Base-by-base conservation (phyloP, 2,797 vertebrate genomes). In the Vespertilio murinus region DNA sequence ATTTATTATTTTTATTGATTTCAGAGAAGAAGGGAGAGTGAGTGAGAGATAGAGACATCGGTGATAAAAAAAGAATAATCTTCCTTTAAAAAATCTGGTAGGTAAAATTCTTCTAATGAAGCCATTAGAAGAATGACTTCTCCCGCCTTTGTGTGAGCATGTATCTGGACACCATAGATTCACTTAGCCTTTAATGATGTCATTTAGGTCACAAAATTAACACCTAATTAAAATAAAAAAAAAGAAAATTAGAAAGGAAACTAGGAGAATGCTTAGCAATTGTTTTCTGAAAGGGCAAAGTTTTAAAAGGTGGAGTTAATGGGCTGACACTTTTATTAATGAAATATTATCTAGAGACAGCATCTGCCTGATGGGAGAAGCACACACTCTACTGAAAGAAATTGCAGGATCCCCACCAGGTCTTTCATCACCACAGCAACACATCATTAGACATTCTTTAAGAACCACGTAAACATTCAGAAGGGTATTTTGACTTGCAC, bases 241-340 rank as follows among this genome's bases (percentile, higher is more conserved):
- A 67, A 67, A 91, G 64, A 69, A 88, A 94, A 94, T 96, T 77
- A 89, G 73, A 71, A 93, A 80, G 65, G 71, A 91, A 94, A 94
- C 83, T 82, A 93, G 45, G 70, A 75, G 65, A 69, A 56, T 85
- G 25, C 49, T 23, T 49, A 85, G 92, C 40, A 90, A 80, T 80
- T 93, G 86, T 64, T 87, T 33, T 82, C 61, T 71, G 40, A 87
- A 89, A 93, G 86, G 78, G 74, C 42, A 69, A 40, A 61, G 65
- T 67, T 83, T 87, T 82, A 83, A 94, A 94, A 92, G 69, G 80
- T 56, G 16, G 17, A 80, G 83, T 93, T 67, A 80, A 91, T 54
- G 91, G 85, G 67, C 70, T 91, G 61, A 35, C 69, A 33, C 30
- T 67, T 93, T 71, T 81, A 69, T 91, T 93, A 82, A 89, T 93